Percentiles rank a stretch among this genome's conserved stretches.
phyloP scores from a whole-genome alignment of 64 coral and sea anemone species.

The Cladopsammia gracilis region DNA sequence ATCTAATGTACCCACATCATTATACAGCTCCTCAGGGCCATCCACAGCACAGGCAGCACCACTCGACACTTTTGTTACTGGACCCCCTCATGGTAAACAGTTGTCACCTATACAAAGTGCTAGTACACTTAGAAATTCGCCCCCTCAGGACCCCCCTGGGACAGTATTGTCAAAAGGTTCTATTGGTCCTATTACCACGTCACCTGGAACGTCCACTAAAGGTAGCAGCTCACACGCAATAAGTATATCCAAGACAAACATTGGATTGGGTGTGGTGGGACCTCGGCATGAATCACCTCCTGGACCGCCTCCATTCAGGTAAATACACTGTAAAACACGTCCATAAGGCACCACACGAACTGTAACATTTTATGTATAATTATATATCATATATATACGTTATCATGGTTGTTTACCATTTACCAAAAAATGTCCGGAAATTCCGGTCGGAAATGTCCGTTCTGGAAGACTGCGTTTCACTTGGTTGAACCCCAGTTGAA shows the following conservation, averaged over 20 bases:
- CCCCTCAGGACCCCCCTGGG: conserved; percentile 63
- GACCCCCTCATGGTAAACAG: conserved; percentile 72
- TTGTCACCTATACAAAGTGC: conserved; percentile 89
- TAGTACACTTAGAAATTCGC: conserved; percentile 64
- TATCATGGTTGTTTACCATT: too few relatives aligned
- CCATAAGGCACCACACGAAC: neutral
- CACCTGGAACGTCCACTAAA: conserved; percentile 74
- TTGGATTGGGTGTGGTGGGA: conserved; percentile 83
- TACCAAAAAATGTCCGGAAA: too few relatives aligned
- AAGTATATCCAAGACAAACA: conserved; percentile 92
- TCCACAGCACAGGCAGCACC: conserved; percentile 50
- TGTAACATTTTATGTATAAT: neutral
- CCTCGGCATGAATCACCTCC: conserved; percentile 86
- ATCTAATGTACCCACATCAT: conserved; percentile 66
- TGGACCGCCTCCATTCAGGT: conserved; percentile 87
- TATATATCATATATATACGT: too few relatives aligned
- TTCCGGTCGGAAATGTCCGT: too few relatives aligned
- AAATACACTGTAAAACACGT: neutral
- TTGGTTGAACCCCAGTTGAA: too few relatives aligned
- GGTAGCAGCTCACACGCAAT: conserved; percentile 71
- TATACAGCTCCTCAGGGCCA: conserved; percentile 24
- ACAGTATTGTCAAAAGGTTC: conserved; percentile 23
- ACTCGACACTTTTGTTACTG: conserved; percentile 71
- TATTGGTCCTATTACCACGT: conserved; percentile 36
- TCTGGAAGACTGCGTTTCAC: too few relatives aligned